Evolutionary conservation across 2,797 vertebrate species (phyloP).

Genomic region (Passerculus sandwichensis): DNA sequence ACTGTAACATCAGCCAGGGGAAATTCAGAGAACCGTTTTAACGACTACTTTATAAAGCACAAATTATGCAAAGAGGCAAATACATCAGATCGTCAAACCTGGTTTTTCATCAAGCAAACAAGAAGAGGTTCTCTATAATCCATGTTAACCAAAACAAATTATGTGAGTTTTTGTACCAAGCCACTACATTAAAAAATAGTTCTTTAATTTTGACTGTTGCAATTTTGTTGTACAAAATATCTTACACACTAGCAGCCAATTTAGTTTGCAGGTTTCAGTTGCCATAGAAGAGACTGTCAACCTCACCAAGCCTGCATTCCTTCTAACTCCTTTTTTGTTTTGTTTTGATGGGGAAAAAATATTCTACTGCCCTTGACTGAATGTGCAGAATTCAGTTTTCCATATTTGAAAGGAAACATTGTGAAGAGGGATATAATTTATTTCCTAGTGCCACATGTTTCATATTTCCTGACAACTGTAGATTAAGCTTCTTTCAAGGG

Average conservation of each 20-base stretch:
- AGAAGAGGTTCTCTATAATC: background rate
- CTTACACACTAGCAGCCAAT: background rate
- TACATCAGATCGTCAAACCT: background rate
- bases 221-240: background rate
- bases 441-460: conserved; percentile 40
- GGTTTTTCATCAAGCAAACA: background rate
- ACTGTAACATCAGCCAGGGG: background rate
- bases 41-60: background rate
- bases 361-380: conserved; percentile 7
- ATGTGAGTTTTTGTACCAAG: background rate
- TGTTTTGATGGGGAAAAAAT: background rate
- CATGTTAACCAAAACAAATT: background rate
- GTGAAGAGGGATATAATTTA: conserved; percentile 40
- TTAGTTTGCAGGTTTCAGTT: background rate
- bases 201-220: background rate
- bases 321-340: background rate
- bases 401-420: conserved; percentile 26
- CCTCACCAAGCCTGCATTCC: background rate
- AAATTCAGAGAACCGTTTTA: background rate
- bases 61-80: background rate
- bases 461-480: conserved; percentile 63
- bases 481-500: conserved; percentile 66
- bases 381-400: background rate
- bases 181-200: background rate
- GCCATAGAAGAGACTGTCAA: background rate